phyloP scores from a whole-genome alignment of 1,140 invertebrate species.

The Liolophura sinensis region DNA sequence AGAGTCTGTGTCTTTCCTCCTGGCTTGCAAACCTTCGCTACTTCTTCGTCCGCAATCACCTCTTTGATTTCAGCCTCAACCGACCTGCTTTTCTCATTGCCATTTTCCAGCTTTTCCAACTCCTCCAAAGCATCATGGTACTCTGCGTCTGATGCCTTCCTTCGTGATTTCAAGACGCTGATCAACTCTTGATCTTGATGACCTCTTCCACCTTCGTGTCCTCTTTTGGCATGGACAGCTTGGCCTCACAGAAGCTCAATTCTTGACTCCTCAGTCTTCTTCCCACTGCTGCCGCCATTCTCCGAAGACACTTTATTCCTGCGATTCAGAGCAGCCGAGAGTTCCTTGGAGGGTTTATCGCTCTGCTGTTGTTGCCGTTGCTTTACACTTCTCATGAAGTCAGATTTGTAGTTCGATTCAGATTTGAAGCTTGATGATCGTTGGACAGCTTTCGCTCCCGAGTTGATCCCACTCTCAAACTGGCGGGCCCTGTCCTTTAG shows the following conservation, averaged over 20 bases:
- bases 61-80: slow-evolving; percentile 9
- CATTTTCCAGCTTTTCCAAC: no score
- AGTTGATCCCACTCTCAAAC: slow-evolving; percentile 4
- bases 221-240: not conserved
- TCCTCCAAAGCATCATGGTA: no score
- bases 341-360: slow-evolving; percentile 12
- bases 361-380: slow-evolving; percentile 1
- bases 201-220: slow-evolving; percentile 3
- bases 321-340: slow-evolving; percentile 4
- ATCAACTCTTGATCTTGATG: slow-evolving; percentile 5
- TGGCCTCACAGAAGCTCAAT: no score
- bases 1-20: slow-evolving; percentile 16
- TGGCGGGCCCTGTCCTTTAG: slow-evolving; percentile 1
- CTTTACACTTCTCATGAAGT: slow-evolving; percentile 13
- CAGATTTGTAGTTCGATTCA: not conserved
- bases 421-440: slow-evolving; percentile 20
- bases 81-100: slow-evolving; percentile 6
- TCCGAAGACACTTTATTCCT: not conserved
- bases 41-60: slow-evolving; percentile 15
- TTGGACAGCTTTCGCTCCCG: not conserved
- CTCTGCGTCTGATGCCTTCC: no score
- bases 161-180: no score
- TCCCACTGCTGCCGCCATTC: no score
- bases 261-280: no score
- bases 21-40: slow-evolving; percentile 14